Evolutionary conservation across 2,888 invertebrate species (phyloP).

Genomic region (Lepas anatifera): DNA sequence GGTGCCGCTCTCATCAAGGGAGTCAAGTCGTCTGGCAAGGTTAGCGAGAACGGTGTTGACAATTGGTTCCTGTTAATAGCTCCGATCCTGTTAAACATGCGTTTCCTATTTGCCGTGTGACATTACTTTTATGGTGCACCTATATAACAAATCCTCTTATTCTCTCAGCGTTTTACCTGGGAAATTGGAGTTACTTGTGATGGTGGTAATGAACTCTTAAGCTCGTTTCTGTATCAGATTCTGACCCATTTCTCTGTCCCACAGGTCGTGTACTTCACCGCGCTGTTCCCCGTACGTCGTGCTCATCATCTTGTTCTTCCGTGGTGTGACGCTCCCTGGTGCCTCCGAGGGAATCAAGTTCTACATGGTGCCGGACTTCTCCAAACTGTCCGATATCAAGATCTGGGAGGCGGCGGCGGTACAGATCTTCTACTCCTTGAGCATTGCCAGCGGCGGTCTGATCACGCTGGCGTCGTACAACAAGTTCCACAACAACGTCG

Average conservation of each 20-base stretch:
- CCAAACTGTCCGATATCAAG: conserved; percentile 29
- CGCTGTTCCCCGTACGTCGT: conserved; percentile 93
- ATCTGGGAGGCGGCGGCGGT: conserved; percentile 99
- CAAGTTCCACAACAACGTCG: conserved; percentile 96
- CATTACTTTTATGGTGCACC: too few relatives aligned
- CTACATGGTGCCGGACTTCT: conserved; percentile 78
- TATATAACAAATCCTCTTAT: too few relatives aligned
- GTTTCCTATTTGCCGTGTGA: too few relatives aligned
- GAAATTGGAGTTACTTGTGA: too few relatives aligned
- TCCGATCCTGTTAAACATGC: too few relatives aligned
- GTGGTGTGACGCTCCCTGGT: conserved; percentile 87
- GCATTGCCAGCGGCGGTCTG: conserved; percentile 93
- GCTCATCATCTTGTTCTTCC: conserved; percentile 71
- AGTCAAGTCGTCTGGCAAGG: conserved; percentile 92
- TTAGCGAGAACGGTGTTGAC: not conserved
- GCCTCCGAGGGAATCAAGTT: conserved; percentile 85
- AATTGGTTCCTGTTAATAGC: too few relatives aligned
- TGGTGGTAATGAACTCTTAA: too few relatives aligned
- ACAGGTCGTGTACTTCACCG: conserved; percentile 92
- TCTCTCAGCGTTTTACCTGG: too few relatives aligned
- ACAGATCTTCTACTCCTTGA: conserved; percentile 95
- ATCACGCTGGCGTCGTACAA: conserved; percentile 95
- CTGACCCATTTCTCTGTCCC: too few relatives aligned
- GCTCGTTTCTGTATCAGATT: too few relatives aligned
- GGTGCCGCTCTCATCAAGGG: conserved; percentile 72